A percentile compares a stretch with the other conserved stretches of the same genome.
Conservation (phyloP, 2,113 vertebrate species). For the Datnioides undecimradiatus region DNA sequence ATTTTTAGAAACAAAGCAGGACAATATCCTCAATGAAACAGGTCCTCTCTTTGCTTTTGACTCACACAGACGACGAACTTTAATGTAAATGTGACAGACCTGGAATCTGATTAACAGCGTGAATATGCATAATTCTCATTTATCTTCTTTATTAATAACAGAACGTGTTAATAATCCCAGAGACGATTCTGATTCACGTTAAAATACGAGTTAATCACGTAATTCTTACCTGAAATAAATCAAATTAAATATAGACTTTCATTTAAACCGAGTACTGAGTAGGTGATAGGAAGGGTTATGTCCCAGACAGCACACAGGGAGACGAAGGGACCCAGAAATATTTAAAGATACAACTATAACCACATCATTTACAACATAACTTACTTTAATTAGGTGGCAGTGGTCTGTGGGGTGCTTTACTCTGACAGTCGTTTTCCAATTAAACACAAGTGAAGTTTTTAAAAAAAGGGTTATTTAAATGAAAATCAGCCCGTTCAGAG, state of each 20-base stretch:
- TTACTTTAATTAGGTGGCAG: background rate
- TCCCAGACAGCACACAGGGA: background rate
- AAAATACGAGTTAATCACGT: background rate
- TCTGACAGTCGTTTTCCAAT: background rate
- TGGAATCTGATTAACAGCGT: background rate
- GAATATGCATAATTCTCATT: background rate
- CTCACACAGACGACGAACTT: background rate
- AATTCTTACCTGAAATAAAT: background rate
- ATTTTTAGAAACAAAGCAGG: background rate
- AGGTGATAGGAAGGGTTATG: background rate
- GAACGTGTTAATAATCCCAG: background rate
- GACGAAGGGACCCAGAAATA: background rate
- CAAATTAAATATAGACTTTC: slow-evolving; percentile 14
- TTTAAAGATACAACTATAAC: background rate
- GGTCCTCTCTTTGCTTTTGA: background rate
- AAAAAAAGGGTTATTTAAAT: too few species aligned
- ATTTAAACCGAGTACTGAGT: background rate
- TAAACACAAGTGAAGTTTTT: background rate
- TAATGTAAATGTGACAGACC: background rate
- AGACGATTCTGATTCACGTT: background rate
- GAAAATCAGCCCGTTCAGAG: background rate
- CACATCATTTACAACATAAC: background rate
- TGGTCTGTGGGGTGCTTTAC: background rate
- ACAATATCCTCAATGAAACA: too few species aligned
- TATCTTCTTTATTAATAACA: background rate